Evolutionary conservation across 2,888 invertebrate species (phyloP).

Genomic region (Amorpha juglandis): DNA sequence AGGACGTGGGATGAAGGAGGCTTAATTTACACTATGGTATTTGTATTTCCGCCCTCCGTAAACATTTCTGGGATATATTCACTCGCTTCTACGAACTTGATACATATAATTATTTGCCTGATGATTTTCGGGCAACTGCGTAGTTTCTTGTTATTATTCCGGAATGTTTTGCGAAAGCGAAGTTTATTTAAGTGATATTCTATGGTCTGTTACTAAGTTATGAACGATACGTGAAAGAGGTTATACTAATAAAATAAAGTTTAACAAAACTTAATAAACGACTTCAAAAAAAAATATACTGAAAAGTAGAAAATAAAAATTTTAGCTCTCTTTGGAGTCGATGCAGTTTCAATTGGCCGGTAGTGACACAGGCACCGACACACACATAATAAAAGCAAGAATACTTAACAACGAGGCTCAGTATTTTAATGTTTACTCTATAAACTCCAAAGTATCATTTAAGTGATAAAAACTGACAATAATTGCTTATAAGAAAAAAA

Average conservation of each 20-base stretch:
- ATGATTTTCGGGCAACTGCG: not conserved
- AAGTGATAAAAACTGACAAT: too few species aligned
- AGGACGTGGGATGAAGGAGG: not conserved
- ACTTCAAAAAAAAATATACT: too few species aligned
- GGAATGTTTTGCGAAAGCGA: not conserved
- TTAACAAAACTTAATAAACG: too few species aligned
- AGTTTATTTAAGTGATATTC: constrained; percentile 25
- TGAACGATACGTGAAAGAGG: not conserved
- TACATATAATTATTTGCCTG: constrained; percentile 4
- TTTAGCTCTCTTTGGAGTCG: too few species aligned
- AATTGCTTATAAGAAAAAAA: too few species aligned
- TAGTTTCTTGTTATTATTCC: constrained; percentile 12
- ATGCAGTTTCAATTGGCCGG: too few species aligned
- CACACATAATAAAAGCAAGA: too few species aligned
- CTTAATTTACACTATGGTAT: not conserved
- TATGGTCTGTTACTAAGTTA: constrained; percentile 15
- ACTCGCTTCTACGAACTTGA: not conserved
- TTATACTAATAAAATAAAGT: not conserved
- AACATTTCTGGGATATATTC: not conserved
- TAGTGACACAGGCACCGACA: too few species aligned
- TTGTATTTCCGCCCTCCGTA: not conserved
- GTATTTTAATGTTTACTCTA: too few species aligned
- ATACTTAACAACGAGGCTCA: too few species aligned
- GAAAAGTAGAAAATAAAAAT: too few species aligned
- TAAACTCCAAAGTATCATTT: too few species aligned